Evolutionary conservation across 2,113 vertebrate genomes (phyloP).

Genomic region (Cynoglossus semilaevis): DNA sequence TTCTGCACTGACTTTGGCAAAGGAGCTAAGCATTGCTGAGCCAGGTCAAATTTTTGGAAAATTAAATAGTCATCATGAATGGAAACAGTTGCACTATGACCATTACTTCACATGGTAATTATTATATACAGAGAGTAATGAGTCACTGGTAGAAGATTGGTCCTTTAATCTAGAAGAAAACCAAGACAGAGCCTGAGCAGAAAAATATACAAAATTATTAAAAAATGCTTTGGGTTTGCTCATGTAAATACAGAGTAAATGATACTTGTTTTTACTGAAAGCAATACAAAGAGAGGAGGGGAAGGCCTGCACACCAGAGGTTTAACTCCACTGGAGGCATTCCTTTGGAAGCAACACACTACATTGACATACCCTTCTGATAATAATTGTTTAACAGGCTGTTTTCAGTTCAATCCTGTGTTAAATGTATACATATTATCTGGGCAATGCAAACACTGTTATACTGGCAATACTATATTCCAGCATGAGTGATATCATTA

Average conservation of each 20-base stretch:
- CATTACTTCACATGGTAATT: conserved; percentile 72
- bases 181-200: conserved; percentile 32
- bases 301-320: conserved; percentile 16
- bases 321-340: conserved; percentile 44
- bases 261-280: conserved; percentile 45
- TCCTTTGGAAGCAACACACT: conserved; percentile 44
- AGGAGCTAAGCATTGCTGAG: conserved; percentile 38
- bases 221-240: conserved; percentile 41
- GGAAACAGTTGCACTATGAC: conserved; percentile 72
- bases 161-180: conserved; percentile 65
- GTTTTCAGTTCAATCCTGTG: conserved; percentile 65
- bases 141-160: conserved; percentile 72
- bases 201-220: conserved; percentile 48
- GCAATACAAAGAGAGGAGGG: conserved; percentile 30
- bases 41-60: conserved; percentile 66
- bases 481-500: conserved; percentile 79
- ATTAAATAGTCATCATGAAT: conserved; percentile 68
- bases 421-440: no score
- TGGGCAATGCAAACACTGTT: no score
- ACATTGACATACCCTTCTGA: conserved; percentile 50
- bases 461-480: conserved; percentile 29
- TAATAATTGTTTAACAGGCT: conserved; percentile 58
- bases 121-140: conserved; percentile 70
- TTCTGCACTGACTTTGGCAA: conserved; percentile 66
- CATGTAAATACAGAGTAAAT: conserved; percentile 51